Evolutionary conservation across 2,113 vertebrate genomes (phyloP).

Genomic region (Gallinago jamesoni): DNA sequence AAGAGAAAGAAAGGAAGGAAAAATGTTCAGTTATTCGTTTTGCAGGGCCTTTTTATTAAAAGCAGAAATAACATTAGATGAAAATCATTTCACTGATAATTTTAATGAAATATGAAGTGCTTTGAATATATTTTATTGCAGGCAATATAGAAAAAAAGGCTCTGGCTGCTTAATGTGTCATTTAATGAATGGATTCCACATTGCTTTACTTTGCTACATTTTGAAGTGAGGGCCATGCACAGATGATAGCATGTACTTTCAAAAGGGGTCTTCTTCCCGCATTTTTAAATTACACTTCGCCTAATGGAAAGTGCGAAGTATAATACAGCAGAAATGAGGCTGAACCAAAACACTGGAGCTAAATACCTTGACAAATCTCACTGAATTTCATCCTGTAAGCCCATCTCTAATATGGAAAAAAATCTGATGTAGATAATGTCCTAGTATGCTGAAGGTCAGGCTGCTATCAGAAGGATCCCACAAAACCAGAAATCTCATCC

Average conservation of each 20-base stretch:
- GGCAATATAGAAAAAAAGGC: slow-evolving; percentile 61
- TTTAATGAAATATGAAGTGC: slow-evolving; percentile 73
- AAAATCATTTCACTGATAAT: slow-evolving; percentile 73
- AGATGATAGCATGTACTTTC: slow-evolving; percentile 11
- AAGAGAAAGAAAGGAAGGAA: slow-evolving; percentile 54
- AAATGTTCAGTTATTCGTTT: slow-evolving; percentile 66
- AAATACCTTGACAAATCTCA: slow-evolving; percentile 55
- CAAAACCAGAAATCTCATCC: not conserved
- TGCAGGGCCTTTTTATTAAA: slow-evolving; percentile 72
- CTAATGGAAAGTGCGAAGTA: slow-evolving; percentile 15
- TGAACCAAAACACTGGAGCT: slow-evolving; percentile 61
- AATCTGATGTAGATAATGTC: not conserved
- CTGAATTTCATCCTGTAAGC: not conserved
- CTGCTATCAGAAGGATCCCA: not conserved
- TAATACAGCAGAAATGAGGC: slow-evolving; percentile 57
- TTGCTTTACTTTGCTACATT: slow-evolving; percentile 22
- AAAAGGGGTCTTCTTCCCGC: slow-evolving; percentile 12
- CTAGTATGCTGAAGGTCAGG: slow-evolving; percentile 41
- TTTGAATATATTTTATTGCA: slow-evolving; percentile 69
- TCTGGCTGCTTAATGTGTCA: slow-evolving; percentile 46
- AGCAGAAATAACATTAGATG: slow-evolving; percentile 73
- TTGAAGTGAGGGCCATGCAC: not conserved
- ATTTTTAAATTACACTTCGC: slow-evolving; percentile 47
- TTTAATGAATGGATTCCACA: slow-evolving; percentile 58
- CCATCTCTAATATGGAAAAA: not conserved